These are phyloP conservation scores for Tachina grossa DNA, from an alignment of 2,888 invertebrate genomes.

Conservation along the genomic window DNA sequence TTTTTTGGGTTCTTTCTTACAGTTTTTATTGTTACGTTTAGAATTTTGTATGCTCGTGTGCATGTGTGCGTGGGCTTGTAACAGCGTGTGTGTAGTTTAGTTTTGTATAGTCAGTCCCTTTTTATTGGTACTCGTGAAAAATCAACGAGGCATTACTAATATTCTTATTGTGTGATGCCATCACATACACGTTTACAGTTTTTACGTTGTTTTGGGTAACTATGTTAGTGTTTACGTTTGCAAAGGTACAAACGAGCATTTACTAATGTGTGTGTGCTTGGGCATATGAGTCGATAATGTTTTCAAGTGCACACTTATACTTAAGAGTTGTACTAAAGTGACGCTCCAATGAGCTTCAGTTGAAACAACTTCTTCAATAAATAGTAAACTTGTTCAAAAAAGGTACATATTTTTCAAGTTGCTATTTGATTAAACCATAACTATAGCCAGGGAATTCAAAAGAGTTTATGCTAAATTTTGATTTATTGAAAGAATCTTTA, in stretches of 20 bases:
- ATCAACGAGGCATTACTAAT: conserved; percentile 65
- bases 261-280: not conserved
- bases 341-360: conserved; percentile 61
- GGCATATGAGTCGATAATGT: conserved; percentile 43
- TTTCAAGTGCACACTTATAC: conserved; percentile 60
- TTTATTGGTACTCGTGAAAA: conserved; percentile 65
- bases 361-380: conserved; percentile 61
- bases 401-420: conserved; percentile 61
- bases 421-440: conserved; percentile 64
- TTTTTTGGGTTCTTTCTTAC: conserved; percentile 25
- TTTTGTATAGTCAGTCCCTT: conserved; percentile 50
- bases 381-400: conserved; percentile 54
- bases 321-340: conserved; percentile 56
- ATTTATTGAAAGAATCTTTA: conserved; percentile 36
- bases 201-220: not conserved
- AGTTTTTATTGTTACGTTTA: conserved; percentile 19
- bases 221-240: not conserved
- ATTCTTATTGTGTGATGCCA: conserved; percentile 61
- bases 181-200: not conserved
- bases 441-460: conserved; percentile 38
- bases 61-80: not conserved
- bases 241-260: too few relatives aligned
- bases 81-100: conserved; percentile 23
- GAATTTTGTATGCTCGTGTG: not conserved
- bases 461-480: conserved; percentile 47